Evolutionary conservation across 2,888 invertebrate genomes (phyloP).

Genomic region (Danaus chrysippus): DNA sequence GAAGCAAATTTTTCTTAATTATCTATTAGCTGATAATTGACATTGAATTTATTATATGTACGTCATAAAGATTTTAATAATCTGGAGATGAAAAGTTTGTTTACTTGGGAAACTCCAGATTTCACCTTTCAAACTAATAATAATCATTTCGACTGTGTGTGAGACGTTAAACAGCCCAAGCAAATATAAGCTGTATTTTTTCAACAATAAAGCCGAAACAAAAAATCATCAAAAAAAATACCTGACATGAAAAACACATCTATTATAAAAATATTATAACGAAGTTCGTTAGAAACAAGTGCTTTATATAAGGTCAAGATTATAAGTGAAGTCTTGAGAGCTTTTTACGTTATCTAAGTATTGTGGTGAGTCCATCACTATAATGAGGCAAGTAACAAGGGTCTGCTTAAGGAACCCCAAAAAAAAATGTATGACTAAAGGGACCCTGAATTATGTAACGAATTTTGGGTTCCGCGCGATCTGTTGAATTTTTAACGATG

Average conservation of each 20-base stretch:
- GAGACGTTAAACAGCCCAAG: too few species aligned
- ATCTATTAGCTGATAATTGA: too few species aligned
- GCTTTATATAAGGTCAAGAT: conserved; percentile 2
- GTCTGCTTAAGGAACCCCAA: conserved; percentile 16
- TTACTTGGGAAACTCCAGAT: too few species aligned
- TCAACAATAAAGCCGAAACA: background rate
- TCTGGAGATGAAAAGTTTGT: too few species aligned
- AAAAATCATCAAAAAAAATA: background rate
- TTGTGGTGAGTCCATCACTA: conserved; percentile 20
- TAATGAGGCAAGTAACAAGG: conserved; percentile 26
- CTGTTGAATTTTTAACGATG: background rate
- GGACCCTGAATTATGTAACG: conserved; percentile 5
- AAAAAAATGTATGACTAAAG: conserved; percentile 12
- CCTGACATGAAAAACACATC: background rate
- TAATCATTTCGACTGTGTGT: too few species aligned
- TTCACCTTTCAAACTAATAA: too few species aligned
- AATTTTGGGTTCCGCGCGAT: conserved; percentile 3
- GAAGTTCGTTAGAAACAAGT: conserved; percentile 1
- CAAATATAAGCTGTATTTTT: background rate
- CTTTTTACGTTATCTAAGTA: conserved; percentile 14
- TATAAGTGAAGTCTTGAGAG: conserved; percentile 5
- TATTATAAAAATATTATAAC: conserved; percentile 1
- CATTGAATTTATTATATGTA: too few species aligned
- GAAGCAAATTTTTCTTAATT: too few species aligned
- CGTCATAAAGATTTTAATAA: too few species aligned